Conservation (phyloP, 2,797 vertebrate species). For the Coccyzus lansbergi region DNA sequence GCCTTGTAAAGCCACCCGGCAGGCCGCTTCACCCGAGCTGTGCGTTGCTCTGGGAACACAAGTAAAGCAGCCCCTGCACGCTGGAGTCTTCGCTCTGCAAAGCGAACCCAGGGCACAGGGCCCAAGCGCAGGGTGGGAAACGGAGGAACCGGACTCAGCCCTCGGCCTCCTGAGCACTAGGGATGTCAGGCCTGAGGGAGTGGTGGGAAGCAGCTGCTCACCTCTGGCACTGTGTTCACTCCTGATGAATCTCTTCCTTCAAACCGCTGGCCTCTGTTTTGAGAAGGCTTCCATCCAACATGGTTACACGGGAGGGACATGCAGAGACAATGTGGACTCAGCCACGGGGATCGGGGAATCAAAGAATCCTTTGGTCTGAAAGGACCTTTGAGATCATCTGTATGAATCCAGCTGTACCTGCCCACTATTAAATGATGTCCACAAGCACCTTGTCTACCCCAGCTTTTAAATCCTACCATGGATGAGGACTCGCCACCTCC, state of each 20-base stretch:
- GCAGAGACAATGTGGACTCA: accelerated
- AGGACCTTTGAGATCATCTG: too few relatives aligned
- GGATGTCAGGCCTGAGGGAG: neutral
- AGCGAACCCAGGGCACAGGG: accelerated
- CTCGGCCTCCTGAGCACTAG: neutral
- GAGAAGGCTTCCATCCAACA: too few relatives aligned
- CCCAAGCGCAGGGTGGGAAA: accelerated
- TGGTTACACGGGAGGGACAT: too few relatives aligned
- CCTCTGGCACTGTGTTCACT: accelerated
- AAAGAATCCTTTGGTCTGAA: too few relatives aligned
- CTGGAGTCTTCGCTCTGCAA: accelerated
- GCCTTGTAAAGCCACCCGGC: accelerated
- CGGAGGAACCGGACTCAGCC: too few relatives aligned
- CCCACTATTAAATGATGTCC: too few relatives aligned
- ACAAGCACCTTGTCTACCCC: too few relatives aligned
- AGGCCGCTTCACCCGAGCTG: accelerated
- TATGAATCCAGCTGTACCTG: too few relatives aligned
- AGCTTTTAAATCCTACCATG: too few relatives aligned
- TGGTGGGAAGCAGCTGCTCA: neutral
- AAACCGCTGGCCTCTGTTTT: too few relatives aligned
- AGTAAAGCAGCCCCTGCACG: accelerated
- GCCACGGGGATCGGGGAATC: neutral
- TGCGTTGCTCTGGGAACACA: accelerated
- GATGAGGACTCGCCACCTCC: too few relatives aligned
- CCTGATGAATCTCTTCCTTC: too few relatives aligned